phyloP scores from a whole-genome alignment of 2,113 vertebrate species.

The Ceyx cyanopectus region DNA sequence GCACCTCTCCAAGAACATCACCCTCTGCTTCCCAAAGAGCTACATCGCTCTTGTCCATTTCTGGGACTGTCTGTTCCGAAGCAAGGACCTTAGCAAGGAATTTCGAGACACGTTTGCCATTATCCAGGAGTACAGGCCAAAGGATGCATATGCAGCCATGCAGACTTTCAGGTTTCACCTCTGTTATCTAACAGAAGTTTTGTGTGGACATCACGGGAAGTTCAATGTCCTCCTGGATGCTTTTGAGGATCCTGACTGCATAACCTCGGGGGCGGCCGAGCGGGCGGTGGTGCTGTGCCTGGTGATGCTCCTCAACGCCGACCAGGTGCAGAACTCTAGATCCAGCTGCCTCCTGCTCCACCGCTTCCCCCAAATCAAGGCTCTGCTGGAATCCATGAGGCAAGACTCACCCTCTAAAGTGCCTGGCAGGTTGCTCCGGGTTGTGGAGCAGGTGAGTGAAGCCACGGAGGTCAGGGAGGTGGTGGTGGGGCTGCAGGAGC shows the following conservation, averaged over 20 bases:
- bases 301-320: conserved; percentile 80
- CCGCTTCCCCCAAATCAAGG: conserved; percentile 62
- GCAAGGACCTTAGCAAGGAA: conserved; percentile 45
- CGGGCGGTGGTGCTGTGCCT: conserved; percentile 78
- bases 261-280: conserved; percentile 81
- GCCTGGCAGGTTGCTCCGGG: conserved; percentile 68
- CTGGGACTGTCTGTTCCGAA: conserved; percentile 81
- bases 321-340: conserved; percentile 51
- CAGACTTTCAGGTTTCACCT: conserved; percentile 74
- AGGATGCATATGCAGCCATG: conserved; percentile 52
- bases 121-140: conserved; percentile 80
- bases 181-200: conserved; percentile 73
- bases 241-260: conserved; percentile 46
- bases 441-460: conserved; percentile 38
- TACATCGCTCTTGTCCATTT: conserved; percentile 80
- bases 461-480: conserved; percentile 47
- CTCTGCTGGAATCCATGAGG: conserved; percentile 9
- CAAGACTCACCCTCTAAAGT: conserved; percentile 48
- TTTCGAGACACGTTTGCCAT: conserved; percentile 69
- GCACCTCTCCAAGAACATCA: conserved; percentile 66
- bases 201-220: conserved; percentile 68
- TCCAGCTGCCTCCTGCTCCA: conserved; percentile 18
- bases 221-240: conserved; percentile 82
- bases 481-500: conserved; percentile 68
- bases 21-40: conserved; percentile 80